A percentile compares a stretch with the other conserved stretches of the same genome.
These are phyloP conservation scores for Zalophus californianus DNA, from an alignment of 2,797 vertebrate species.

Conservation along the genomic window DNA sequence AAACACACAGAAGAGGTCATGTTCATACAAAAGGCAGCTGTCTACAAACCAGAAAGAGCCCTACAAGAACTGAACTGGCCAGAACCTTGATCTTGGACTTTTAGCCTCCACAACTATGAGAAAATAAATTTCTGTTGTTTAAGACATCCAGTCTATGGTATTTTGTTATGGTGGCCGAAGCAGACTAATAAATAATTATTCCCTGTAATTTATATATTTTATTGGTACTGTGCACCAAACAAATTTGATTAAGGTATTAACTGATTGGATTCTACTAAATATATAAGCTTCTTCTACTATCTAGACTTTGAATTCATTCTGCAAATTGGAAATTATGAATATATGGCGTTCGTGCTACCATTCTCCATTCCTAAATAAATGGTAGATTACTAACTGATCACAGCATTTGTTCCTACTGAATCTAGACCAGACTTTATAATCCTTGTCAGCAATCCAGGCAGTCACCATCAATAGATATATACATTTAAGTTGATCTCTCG, in stretches of 20 bases:
- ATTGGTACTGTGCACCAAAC: background rate
- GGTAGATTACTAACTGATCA: background rate
- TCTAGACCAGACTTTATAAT: background rate
- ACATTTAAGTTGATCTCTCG: conserved; percentile 7
- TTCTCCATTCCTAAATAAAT: background rate
- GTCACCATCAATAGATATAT: background rate
- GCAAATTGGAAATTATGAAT: background rate
- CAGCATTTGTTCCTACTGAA: background rate
- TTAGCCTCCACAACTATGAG: background rate
- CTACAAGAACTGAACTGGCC: background rate
- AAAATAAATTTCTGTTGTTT: conserved; percentile 16
- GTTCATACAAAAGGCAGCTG: background rate
- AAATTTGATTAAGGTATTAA: conserved; percentile 19
- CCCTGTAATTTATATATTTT: background rate
- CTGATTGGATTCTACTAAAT: background rate
- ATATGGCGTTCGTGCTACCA: background rate
- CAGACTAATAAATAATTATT: background rate
- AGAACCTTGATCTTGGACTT: background rate
- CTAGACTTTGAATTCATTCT: background rate
- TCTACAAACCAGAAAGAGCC: background rate
- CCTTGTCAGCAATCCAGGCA: background rate
- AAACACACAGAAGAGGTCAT: background rate
- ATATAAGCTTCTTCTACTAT: background rate
- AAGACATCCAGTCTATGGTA: background rate
- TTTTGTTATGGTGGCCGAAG: background rate